phyloP scores from a whole-genome alignment of 2,113 vertebrate genomes.

The Centrocercus urophasianus region DNA sequence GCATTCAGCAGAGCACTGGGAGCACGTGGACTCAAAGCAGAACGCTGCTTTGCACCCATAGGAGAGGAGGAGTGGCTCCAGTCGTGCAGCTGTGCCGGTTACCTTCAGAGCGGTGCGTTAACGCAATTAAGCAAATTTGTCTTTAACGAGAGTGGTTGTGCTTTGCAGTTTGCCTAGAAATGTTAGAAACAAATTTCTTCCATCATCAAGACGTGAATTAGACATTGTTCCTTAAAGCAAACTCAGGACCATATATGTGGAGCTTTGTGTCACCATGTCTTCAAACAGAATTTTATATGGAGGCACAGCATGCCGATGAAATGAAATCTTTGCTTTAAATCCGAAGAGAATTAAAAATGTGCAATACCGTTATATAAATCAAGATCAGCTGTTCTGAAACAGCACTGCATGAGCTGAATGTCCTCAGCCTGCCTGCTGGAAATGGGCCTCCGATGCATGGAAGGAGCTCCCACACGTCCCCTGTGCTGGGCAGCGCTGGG shows the following conservation, averaged over 20 bases:
- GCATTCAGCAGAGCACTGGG: not conserved
- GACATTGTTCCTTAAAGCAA: not conserved
- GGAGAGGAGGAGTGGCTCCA: not conserved
- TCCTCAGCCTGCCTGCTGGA: not conserved
- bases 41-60: rapidly evolving
- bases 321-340: not conserved
- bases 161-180: not conserved
- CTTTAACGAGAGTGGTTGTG: not conserved
- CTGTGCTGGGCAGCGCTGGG: not conserved
- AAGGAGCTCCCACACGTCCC: no score
- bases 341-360: not conserved
- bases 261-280: not conserved
- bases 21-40: not conserved
- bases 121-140: not conserved
- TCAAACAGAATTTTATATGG: not conserved
- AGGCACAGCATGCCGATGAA: not conserved
- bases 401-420: rapidly evolving
- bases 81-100: rapidly evolving
- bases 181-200: not conserved
- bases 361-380: not conserved
- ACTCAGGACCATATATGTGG: not conserved
- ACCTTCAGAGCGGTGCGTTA: not conserved
- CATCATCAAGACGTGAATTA: not conserved
- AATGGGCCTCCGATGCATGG: not conserved
- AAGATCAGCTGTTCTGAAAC: not conserved